phyloP scores from a whole-genome alignment of 2,113 vertebrate species.

The Tapirus terrestris region DNA sequence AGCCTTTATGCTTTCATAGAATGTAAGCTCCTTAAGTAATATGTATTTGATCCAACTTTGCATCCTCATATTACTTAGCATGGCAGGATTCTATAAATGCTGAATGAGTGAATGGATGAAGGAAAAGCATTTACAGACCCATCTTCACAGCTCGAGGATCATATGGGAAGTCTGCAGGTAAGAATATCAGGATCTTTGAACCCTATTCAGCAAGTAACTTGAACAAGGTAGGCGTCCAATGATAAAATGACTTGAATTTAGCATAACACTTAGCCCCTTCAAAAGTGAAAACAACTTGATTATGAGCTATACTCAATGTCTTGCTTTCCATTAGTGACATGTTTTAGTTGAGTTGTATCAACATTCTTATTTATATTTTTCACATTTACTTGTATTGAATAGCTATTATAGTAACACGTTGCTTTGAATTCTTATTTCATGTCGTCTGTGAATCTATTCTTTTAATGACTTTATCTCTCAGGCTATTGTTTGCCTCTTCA shows the following conservation, averaged over 20 bases:
- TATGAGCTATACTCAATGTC: neutral
- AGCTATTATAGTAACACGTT: neutral
- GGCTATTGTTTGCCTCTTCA: constrained; percentile 54
- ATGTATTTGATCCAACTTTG: neutral
- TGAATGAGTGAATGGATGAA: neutral
- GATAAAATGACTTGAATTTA: neutral
- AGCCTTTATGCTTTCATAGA: neutral
- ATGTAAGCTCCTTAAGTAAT: neutral
- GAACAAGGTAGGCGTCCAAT: neutral
- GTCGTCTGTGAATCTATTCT: constrained; percentile 10
- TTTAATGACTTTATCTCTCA: constrained; percentile 67
- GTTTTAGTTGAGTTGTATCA: neutral
- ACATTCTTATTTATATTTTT: neutral
- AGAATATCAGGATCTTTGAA: neutral
- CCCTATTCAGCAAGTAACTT: neutral
- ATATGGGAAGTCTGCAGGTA: neutral
- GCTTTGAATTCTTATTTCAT: constrained; percentile 68
- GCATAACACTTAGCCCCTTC: neutral
- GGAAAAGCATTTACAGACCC: neutral
- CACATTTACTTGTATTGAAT: neutral
- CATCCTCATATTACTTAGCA: neutral
- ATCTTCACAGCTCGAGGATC: neutral
- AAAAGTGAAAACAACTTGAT: constrained; percentile 11
- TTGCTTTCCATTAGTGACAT: neutral
- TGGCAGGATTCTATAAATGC: neutral